Evolutionary conservation across 2,797 vertebrate genomes (phyloP).

Genomic region (Scyliorhinus canicula): DNA sequence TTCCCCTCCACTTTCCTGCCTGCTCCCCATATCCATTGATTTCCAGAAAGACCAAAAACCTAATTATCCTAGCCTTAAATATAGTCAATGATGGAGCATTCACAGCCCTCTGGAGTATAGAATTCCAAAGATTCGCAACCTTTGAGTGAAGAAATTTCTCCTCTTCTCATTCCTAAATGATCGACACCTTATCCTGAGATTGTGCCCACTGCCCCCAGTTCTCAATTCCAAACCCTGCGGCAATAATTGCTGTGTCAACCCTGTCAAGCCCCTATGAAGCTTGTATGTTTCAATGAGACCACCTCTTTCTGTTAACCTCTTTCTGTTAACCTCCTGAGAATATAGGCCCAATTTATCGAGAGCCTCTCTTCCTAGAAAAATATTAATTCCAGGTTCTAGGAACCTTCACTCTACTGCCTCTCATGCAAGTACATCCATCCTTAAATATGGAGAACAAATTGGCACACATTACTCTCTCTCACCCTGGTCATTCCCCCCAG

Average conservation of each 20-base stretch:
- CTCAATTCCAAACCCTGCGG: too few relatives aligned
- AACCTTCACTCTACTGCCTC: neutral
- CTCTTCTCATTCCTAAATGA: neutral
- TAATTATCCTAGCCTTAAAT: too few relatives aligned
- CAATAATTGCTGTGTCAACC: neutral
- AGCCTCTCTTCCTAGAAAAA: neutral
- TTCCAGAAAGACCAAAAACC: too few relatives aligned
- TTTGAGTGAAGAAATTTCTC: neutral
- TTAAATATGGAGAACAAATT: neutral
- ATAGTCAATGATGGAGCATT: too few relatives aligned
- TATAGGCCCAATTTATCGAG: neutral
- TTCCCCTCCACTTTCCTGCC: too few relatives aligned
- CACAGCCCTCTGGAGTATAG: neutral
- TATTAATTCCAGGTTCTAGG: neutral
- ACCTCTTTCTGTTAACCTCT: neutral
- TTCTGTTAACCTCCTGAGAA: neutral
- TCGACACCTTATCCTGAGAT: neutral
- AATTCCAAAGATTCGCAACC: neutral
- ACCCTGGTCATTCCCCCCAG: neutral
- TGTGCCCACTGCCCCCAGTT: neutral
- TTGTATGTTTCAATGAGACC: neutral
- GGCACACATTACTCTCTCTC: neutral
- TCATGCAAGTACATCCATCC: neutral
- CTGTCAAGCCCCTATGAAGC: neutral
- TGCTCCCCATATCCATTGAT: too few relatives aligned